A percentile compares a stretch with the other conserved stretches of the same genome.
Conservation (phyloP, 64 coral and sea anemone genomes). For the Pocillopora damicornis region DNA sequence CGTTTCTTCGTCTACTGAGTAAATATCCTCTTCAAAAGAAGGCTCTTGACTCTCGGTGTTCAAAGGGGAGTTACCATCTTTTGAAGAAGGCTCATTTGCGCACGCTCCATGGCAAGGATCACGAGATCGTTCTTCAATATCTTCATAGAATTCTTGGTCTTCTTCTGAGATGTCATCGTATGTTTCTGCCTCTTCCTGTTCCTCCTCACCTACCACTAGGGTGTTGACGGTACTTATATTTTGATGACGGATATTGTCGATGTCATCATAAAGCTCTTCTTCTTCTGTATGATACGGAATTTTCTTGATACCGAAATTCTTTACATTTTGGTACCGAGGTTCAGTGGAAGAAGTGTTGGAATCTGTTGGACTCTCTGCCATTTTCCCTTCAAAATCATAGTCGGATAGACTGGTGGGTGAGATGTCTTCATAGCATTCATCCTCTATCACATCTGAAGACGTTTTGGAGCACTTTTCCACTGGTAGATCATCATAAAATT, state of each 20-base stretch:
- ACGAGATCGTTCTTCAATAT: not conserved
- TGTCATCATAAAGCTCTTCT: too few species aligned
- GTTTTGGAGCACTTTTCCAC: not conserved
- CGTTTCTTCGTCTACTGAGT: not conserved
- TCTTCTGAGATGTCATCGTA: not conserved
- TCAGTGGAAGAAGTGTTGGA: not conserved
- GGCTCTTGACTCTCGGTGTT: not conserved
- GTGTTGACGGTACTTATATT: too few species aligned
- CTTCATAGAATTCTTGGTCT: not conserved
- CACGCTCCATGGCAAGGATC: not conserved
- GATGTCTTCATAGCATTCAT: not conserved
- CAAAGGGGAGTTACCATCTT: not conserved
- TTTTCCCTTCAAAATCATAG: not conserved
- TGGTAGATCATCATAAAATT: not conserved
- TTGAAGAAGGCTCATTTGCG: not conserved
- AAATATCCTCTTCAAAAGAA: not conserved
- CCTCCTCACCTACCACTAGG: not conserved
- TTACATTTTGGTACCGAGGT: not conserved
- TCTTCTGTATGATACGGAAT: too few species aligned
- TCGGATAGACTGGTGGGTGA: not conserved
- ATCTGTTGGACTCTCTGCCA: not conserved
- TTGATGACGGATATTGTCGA: too few species aligned
- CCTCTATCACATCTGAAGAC: not conserved
- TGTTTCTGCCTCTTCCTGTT: not conserved
- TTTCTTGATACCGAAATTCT: not conserved